phyloP scores from a whole-genome alignment of 2,888 invertebrate genomes.

The Orchestes rusci region DNA sequence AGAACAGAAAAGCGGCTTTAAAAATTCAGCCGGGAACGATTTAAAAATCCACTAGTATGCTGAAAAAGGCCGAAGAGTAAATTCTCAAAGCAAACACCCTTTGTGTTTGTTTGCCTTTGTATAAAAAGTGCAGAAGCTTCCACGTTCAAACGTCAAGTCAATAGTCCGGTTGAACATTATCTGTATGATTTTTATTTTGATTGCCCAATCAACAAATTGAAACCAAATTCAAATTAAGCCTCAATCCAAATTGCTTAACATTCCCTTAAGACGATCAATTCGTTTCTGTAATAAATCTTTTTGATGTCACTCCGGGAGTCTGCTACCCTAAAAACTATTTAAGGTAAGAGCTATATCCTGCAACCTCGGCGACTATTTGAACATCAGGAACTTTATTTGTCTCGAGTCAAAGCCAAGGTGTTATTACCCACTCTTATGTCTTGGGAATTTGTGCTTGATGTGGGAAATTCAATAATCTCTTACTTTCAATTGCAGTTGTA shows the following conservation, averaged over 20 bases:
- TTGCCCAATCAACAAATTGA: too few species aligned
- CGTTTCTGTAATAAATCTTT: slow-evolving; percentile 20
- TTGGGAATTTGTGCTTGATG: too few species aligned
- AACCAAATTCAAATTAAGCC: slow-evolving; percentile 21
- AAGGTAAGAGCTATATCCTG: too few species aligned
- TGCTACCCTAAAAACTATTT: slow-evolving; percentile 21
- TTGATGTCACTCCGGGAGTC: slow-evolving; percentile 13
- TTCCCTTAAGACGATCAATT: slow-evolving; percentile 23
- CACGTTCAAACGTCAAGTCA: neutral
- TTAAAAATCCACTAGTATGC: slow-evolving; percentile 17
- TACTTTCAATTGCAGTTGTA: too few species aligned
- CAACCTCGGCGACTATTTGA: too few species aligned
- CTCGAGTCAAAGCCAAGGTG: too few species aligned
- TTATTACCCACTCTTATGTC: too few species aligned
- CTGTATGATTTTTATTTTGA: too few species aligned
- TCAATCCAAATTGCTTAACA: slow-evolving; percentile 24
- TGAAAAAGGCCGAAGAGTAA: slow-evolving; percentile 18
- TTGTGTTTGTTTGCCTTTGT: slow-evolving; percentile 20
- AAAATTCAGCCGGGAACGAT: slow-evolving; percentile 17
- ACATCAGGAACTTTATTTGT: too few species aligned
- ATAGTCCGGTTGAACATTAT: neutral
- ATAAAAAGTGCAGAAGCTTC: slow-evolving; percentile 11
- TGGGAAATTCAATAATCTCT: too few species aligned
- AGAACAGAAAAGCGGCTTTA: slow-evolving; percentile 16
- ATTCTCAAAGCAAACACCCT: slow-evolving; percentile 20